Percentiles rank a stretch among this genome's conserved stretches.
These are phyloP conservation scores for Cuculus canorus DNA, from an alignment of 2,797 vertebrate species.

Conservation along the genomic window DNA sequence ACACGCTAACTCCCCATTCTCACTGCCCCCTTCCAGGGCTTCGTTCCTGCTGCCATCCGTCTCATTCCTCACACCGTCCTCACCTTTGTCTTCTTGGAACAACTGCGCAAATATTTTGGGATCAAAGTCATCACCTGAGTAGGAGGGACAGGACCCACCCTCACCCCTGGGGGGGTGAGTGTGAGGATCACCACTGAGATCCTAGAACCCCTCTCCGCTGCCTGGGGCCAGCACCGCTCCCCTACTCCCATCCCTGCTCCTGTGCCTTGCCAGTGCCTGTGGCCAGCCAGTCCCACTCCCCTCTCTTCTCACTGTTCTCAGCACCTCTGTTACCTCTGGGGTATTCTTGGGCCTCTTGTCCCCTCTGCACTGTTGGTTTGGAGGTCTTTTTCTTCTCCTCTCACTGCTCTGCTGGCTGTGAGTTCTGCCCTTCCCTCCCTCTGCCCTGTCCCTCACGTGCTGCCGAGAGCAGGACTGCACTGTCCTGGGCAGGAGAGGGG, in stretches of 20 bases:
- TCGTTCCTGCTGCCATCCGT: constrained; percentile 92
- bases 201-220: neutral
- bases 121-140: constrained; percentile 84
- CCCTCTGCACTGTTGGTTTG: neutral
- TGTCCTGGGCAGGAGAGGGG: neutral
- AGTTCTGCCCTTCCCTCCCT: neutral
- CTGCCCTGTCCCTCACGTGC: neutral
- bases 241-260: neutral
- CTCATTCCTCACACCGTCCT: constrained; percentile 93
- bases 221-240: neutral
- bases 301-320: neutral
- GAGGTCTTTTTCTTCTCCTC: neutral
- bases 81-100: constrained; percentile 95
- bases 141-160: neutral
- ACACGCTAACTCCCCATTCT: accelerated
- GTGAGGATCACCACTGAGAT: neutral
- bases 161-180: neutral
- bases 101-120: constrained; percentile 92
- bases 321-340: neutral
- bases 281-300: neutral
- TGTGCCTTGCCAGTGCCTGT: constrained; percentile 24
- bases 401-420: neutral
- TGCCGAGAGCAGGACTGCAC: neutral
- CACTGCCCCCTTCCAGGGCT: constrained; percentile 80
- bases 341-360: neutral